Evolutionary conservation across 2,888 invertebrate genomes (phyloP).

Genomic region (Lumbricus terrestris): DNA sequence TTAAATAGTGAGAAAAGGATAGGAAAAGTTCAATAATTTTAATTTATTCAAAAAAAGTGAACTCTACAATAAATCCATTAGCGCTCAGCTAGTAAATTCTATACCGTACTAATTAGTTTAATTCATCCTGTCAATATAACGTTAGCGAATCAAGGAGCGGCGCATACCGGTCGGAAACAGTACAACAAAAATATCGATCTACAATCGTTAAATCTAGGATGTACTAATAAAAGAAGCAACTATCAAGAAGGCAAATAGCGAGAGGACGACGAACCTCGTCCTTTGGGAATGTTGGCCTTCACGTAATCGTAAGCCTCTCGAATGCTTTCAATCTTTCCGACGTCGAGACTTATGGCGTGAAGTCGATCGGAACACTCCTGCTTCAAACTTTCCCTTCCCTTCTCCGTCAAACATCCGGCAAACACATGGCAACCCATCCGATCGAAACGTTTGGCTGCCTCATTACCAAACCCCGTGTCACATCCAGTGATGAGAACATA

Average conservation of each 20-base stretch:
- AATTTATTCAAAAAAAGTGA: no score
- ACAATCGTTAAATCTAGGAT: background rate
- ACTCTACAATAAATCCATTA: no score
- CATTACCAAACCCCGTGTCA: slow-evolving; percentile 28
- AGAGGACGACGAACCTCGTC: background rate
- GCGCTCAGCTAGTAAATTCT: no score
- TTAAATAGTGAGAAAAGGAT: no score
- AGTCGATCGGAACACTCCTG: slow-evolving; percentile 32
- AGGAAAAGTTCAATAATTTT: no score
- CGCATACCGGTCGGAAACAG: no score
- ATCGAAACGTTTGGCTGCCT: slow-evolving; percentile 19
- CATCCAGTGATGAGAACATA: slow-evolving; percentile 27
- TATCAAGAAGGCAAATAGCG: no score
- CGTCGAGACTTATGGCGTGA: slow-evolving; percentile 52
- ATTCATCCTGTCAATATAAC: no score
- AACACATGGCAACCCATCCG: slow-evolving; percentile 24
- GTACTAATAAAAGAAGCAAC: no score
- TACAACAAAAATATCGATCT: background rate
- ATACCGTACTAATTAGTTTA: no score
- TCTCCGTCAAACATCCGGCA: slow-evolving; percentile 25
- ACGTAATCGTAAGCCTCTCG: slow-evolving; percentile 8
- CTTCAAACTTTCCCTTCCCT: slow-evolving; percentile 16
- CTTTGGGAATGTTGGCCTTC: slow-evolving; percentile 7
- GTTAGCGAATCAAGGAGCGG: no score
- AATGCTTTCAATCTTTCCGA: slow-evolving; percentile 46